Evolutionary conservation across 1,140 invertebrate genomes (phyloP).

Genomic region (Drosophila carrolli): DNA sequence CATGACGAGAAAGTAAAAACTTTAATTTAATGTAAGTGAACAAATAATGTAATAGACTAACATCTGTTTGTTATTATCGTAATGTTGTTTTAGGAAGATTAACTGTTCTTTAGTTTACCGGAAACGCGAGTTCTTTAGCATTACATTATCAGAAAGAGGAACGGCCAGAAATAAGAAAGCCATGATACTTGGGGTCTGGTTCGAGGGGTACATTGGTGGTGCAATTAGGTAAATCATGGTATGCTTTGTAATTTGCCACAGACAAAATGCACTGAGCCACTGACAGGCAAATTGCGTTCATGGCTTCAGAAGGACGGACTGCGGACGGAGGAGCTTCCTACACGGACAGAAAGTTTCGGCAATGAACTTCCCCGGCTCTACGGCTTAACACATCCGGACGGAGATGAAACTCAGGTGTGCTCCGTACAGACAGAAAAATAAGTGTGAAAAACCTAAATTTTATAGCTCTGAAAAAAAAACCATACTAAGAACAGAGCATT

Average conservation of each 20-base stretch:
- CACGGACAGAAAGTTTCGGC: slow-evolving; percentile 68
- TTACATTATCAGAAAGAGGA: no score
- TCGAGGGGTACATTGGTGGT: not conserved
- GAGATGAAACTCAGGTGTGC: slow-evolving; percentile 6
- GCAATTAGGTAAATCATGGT: slow-evolving; percentile 76
- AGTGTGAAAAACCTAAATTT: not conserved
- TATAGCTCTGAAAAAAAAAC: not conserved
- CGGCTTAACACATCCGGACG: slow-evolving; percentile 63
- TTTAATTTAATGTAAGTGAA: not conserved
- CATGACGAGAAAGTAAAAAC: not conserved
- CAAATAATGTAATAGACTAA: no score
- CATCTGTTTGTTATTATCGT: no score
- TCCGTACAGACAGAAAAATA: slow-evolving; percentile 13
- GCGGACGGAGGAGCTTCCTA: slow-evolving; percentile 32
- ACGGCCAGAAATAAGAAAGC: not conserved
- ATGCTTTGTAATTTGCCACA: slow-evolving; percentile 68
- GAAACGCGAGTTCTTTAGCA: not conserved
- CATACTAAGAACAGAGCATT: no score
- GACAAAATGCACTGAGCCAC: slow-evolving; percentile 45
- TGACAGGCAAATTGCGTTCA: slow-evolving; percentile 50
- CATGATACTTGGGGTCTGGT: not conserved
- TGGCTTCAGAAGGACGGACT: slow-evolving; percentile 30
- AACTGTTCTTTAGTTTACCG: no score
- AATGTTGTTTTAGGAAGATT: no score
- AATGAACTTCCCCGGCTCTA: slow-evolving; percentile 67